Evolutionary conservation across 2,113 vertebrate genomes (phyloP), one percentile per base, ranked within the genome.

Genomic region (Saccopteryx leptura): DNA sequence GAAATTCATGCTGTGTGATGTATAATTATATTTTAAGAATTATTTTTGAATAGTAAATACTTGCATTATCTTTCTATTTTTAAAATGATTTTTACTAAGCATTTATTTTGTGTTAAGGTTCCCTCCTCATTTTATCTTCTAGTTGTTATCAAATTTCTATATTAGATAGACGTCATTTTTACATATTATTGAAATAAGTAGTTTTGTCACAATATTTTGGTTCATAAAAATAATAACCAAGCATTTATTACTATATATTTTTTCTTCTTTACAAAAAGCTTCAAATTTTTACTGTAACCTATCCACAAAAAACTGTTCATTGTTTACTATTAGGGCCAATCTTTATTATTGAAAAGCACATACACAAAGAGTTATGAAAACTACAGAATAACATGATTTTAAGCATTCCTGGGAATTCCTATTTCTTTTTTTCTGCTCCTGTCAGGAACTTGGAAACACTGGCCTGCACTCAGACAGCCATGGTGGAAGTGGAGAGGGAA

Each of bases 181-280:
- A 69, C 14, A 15, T 24, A 0, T 91, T 87, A 75, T 31, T 68
- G 24, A 81, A 85, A 91, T 72, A 82, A 50, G 9, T 56, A 66
- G 50, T 88, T 88, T 87, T 92, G n/a, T 91, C 50, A 65, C 15
- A 91, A n/a, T 79, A 52, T 58, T 81, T 90, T 61, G 11, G 48
- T 56, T 88, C 18, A 80, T 7, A 76, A 48, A 63, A 76, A 14
- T 65, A 71, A 71, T 50, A 74, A 39, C 23, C 39, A 78, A 92
- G 21, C 26, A 78, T 54, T 78, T 95, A 60, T 65, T 91, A 66
- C 85, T 46, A 68, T 61, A 33, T 79, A 1, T 85, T 76, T 74
- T 66, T 91, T 87, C 68, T 82, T 78, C 18, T 85, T 33, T 65
- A 46, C 12, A 88, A 71, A 94, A 92, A 87, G 1, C 7, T 71